A percentile compares a stretch with the other conserved stretches of the same genome.
Conservation (phyloP, 2,888 invertebrate species). For the Ennomos quercinarius region DNA sequence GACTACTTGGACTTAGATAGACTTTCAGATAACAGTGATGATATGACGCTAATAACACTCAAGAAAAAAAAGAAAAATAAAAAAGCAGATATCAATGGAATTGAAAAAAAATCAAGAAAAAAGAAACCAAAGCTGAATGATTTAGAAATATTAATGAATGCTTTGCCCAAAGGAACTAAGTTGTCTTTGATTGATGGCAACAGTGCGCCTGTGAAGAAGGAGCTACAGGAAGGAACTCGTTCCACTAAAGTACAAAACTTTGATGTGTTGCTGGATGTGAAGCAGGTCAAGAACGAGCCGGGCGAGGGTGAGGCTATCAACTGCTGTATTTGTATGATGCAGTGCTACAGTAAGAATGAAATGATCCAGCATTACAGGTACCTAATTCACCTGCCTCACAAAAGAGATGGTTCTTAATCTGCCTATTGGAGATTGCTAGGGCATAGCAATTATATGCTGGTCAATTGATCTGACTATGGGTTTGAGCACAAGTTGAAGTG, state of each 20-base stretch:
- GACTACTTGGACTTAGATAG: constrained; percentile 40
- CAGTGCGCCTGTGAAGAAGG: constrained; percentile 1
- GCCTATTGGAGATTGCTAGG: too few relatives aligned
- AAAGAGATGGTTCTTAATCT: too few relatives aligned
- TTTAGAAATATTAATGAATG: constrained; percentile 42
- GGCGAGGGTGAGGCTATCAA: constrained; percentile 52
- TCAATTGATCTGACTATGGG: too few relatives aligned
- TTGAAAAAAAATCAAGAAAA: constrained; percentile 48
- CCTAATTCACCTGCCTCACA: constrained; percentile 36
- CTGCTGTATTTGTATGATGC: constrained; percentile 74
- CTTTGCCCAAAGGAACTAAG: constrained; percentile 47
- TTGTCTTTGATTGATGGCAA: constrained; percentile 41
- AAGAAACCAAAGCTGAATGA: constrained; percentile 52
- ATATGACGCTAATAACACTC: constrained; percentile 62
- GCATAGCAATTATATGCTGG: too few relatives aligned
- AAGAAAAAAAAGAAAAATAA: constrained; percentile 62
- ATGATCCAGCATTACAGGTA: constrained; percentile 75
- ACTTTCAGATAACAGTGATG: constrained; percentile 68
- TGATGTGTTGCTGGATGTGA: constrained; percentile 26
- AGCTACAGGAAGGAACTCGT: neutral
- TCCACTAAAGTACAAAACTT: neutral
- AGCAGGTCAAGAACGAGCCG: constrained; percentile 50
- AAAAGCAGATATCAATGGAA: constrained; percentile 48
- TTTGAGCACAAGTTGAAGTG: too few relatives aligned
- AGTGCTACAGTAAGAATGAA: constrained; percentile 55